Conservation (phyloP, 2,113 vertebrate species). For the Scomber scombrus region DNA sequence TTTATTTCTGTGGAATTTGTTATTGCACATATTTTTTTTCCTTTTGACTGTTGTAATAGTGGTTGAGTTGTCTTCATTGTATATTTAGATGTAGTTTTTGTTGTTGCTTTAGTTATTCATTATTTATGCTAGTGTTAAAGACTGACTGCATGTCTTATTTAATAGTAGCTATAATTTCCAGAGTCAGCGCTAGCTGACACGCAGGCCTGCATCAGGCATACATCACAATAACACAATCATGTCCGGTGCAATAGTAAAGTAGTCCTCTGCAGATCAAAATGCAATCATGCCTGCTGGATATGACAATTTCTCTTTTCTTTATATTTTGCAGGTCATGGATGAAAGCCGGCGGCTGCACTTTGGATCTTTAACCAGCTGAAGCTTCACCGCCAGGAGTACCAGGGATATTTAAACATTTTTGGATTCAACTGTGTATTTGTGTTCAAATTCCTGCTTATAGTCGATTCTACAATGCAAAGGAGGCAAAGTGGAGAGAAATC, state of each 20-base stretch:
- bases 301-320: not conserved
- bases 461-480: conserved; percentile 57
- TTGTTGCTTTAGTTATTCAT: not conserved
- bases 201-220: conserved; percentile 19
- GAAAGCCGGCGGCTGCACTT: conserved; percentile 31
- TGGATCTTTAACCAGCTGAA: conserved; percentile 57
- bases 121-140: no score
- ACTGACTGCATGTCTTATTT: no score
- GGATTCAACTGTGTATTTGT: conserved; percentile 21
- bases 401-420: conserved; percentile 52
- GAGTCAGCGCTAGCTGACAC: not conserved
- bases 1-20: no score
- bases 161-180: not conserved
- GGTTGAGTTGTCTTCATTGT: not conserved
- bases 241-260: not conserved
- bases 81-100: not conserved
- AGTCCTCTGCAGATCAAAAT: not conserved
- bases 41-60: not conserved
- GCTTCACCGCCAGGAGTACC: conserved; percentile 31
- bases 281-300: not conserved
- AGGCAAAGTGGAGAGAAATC: conserved; percentile 42
- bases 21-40: not conserved
- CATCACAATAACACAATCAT: not conserved
- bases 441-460: not conserved
- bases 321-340: conserved; percentile 71